Evolutionary conservation across 1,140 invertebrate species (phyloP).

Genomic region (Panagrolaimus sp.): DNA sequence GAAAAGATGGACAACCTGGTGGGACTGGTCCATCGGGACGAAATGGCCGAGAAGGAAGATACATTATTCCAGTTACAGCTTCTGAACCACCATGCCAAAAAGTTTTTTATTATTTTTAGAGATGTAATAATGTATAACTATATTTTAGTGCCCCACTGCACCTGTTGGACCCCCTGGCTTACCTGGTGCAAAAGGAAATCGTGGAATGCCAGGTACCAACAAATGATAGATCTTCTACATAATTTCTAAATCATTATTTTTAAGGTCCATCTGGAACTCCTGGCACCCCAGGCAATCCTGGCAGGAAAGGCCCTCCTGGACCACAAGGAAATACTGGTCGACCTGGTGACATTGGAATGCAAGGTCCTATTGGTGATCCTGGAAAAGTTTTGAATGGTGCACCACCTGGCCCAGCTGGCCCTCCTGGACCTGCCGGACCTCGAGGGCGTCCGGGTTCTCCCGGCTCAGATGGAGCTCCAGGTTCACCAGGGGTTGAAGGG

Average conservation of each 20-base stretch:
- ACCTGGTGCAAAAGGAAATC: not conserved
- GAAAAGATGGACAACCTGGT: not conserved
- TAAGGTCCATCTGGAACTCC: not conserved
- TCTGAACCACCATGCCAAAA: not conserved
- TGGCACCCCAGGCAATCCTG: not conserved
- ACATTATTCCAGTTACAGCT: not conserved
- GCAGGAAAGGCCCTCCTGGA: constrained; percentile 5
- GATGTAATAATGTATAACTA: too few relatives aligned
- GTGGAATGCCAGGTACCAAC: not conserved
- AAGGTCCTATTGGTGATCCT: not conserved
- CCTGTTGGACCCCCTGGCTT: constrained; percentile 4
- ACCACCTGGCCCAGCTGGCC: constrained; percentile 2
- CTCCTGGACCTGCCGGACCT: not conserved
- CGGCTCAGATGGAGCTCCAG: not conserved
- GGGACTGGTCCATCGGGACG: not conserved
- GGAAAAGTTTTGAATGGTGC: constrained; percentile 14
- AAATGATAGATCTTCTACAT: too few relatives aligned
- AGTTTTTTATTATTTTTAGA: too few relatives aligned
- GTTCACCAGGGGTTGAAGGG: not conserved
- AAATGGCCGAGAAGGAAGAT: constrained; percentile 6
- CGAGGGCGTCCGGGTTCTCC: not conserved
- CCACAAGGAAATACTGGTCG: not conserved
- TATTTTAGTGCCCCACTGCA: not conserved
- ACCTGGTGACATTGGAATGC: not conserved
- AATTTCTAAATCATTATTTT: not conserved